These are phyloP conservation scores for Sycophila texana DNA, from an alignment of 2,888 invertebrate species.

Conservation along the genomic window DNA sequence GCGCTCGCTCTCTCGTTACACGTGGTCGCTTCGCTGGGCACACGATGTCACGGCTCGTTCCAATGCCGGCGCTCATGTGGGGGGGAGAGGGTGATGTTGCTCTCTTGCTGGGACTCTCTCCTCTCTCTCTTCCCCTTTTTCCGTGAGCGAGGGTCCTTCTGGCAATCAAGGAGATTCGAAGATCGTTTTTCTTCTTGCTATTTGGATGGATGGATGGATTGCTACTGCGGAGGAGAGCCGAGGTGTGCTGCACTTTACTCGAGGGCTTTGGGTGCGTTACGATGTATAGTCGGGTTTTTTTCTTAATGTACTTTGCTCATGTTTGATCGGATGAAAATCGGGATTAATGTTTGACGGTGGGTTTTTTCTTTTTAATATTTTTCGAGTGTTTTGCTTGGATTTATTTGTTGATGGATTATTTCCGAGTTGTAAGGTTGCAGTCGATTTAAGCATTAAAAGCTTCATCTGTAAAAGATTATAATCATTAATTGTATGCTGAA, in stretches of 20 bases:
- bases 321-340: too few relatives aligned
- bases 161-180: slow-evolving; percentile 32
- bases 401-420: too few relatives aligned
- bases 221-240: neutral
- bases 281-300: too few relatives aligned
- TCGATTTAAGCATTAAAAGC: too few relatives aligned
- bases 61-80: slow-evolving; percentile 66
- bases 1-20: slow-evolving; percentile 63
- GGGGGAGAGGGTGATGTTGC: neutral
- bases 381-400: too few relatives aligned
- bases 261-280: too few relatives aligned
- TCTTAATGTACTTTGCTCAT: too few relatives aligned
- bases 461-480: too few relatives aligned
- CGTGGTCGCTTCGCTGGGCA: slow-evolving; percentile 70
- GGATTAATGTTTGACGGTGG: too few relatives aligned
- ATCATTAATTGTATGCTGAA: too few relatives aligned
- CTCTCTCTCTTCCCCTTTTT: neutral
- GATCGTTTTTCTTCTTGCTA: slow-evolving; percentile 4
- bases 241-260: neutral
- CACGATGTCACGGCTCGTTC: slow-evolving; percentile 73
- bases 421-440: too few relatives aligned
- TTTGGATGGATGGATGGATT: neutral
- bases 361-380: too few relatives aligned
- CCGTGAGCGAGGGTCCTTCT: neutral
- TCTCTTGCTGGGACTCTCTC: neutral